phyloP scores from a whole-genome alignment of 2,888 invertebrate genomes.

The Iphiclides podalirius region DNA sequence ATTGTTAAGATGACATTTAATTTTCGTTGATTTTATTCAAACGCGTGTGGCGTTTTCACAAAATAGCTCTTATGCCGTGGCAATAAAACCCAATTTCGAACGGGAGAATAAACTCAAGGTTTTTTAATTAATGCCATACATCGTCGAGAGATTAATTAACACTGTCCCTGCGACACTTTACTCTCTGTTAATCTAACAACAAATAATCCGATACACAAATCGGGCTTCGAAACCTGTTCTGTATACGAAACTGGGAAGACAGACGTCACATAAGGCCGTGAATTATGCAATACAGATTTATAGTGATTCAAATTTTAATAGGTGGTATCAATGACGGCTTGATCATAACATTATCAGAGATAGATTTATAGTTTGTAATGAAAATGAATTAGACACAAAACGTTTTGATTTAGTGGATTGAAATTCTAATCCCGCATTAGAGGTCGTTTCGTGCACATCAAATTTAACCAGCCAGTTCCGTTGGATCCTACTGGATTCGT shows the following conservation, averaged over 20 bases:
- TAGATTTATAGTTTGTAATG: conserved; percentile 41
- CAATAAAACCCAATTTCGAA: conserved; percentile 23
- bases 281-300: conserved; percentile 57
- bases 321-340: conserved; percentile 43
- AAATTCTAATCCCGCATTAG: conserved; percentile 9
- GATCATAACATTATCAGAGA: conserved; percentile 48
- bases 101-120: conserved; percentile 27
- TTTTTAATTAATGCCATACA: conserved; percentile 64
- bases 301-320: conserved; percentile 49
- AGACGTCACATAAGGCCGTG: conserved; percentile 44
- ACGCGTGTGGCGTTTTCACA: conserved; percentile 11
- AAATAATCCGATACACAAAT: conserved; percentile 62
- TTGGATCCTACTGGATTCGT: background rate
- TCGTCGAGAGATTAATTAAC: conserved; percentile 71
- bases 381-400: conserved; percentile 35
- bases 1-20: conserved; percentile 66
- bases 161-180: conserved; percentile 67
- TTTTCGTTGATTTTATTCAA: conserved; percentile 55
- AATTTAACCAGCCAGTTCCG: background rate
- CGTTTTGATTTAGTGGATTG: conserved; percentile 28
- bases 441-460: background rate
- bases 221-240: conserved; percentile 61
- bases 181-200: conserved; percentile 65
- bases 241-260: conserved; percentile 37
- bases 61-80: conserved; percentile 28